Conservation (phyloP, 2,888 invertebrate genomes). For the Cheilosia soror region DNA sequence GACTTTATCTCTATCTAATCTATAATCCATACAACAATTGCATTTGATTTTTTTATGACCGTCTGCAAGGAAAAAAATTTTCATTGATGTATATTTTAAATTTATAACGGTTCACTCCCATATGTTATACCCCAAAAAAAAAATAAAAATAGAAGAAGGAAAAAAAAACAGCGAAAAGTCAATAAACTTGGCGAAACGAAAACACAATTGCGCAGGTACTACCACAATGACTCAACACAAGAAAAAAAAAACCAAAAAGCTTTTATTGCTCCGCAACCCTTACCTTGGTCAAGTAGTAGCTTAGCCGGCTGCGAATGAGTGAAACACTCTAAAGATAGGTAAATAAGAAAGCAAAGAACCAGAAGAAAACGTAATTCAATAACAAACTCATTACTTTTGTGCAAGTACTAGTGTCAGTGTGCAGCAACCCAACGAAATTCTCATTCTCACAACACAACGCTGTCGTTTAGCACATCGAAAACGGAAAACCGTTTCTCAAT, state of each 20-base stretch:
- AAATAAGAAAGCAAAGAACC: slow-evolving; percentile 10
- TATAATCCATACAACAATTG: too few relatives aligned
- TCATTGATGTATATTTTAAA: background rate
- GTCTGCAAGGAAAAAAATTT: too few relatives aligned
- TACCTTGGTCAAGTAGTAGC: slow-evolving; percentile 54
- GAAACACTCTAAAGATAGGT: slow-evolving; percentile 34
- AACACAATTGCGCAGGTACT: slow-evolving; percentile 47
- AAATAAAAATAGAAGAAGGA: too few relatives aligned
- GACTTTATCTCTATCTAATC: too few relatives aligned
- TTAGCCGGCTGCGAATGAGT: slow-evolving; percentile 17
- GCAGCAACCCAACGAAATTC: slow-evolving; percentile 34
- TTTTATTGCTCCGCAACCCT: slow-evolving; percentile 41
- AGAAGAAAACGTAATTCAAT: slow-evolving; percentile 11
- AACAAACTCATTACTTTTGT: background rate
- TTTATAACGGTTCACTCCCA: background rate
- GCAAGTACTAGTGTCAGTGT: slow-evolving; percentile 21
- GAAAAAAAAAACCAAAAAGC: slow-evolving; percentile 33
- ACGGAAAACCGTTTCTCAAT: slow-evolving; percentile 20
- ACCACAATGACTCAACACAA: background rate
- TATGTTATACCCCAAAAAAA: background rate
- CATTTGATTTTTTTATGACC: too few relatives aligned
- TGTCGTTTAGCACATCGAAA: slow-evolving; percentile 5
- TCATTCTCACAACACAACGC: slow-evolving; percentile 7
- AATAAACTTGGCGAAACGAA: slow-evolving; percentile 61
- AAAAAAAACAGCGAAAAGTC: slow-evolving; percentile 24